phyloP scores from a whole-genome alignment of 2,888 invertebrate genomes.

The Drosophila buzzatii region DNA sequence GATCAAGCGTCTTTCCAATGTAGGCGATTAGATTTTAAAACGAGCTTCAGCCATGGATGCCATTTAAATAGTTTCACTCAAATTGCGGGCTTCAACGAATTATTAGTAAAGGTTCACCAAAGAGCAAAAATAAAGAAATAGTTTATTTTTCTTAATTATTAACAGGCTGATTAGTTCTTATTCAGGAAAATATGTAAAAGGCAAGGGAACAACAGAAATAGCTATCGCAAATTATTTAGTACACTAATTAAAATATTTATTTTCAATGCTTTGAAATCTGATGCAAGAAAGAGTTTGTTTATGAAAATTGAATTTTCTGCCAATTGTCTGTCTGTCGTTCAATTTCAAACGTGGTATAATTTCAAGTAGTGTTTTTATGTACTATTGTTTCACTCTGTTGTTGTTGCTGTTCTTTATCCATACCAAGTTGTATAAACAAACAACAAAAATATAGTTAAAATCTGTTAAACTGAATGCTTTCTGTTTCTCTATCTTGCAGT shows the following conservation, averaged over 20 bases:
- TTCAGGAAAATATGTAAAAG: neutral
- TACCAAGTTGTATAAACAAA: conserved; percentile 10
- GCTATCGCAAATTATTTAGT: neutral
- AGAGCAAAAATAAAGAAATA: neutral
- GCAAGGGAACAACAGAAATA: neutral
- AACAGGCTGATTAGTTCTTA: neutral
- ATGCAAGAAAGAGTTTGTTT: neutral
- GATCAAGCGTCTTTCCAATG: conserved; percentile 27
- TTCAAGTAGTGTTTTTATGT: neutral
- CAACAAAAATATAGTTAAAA: conserved; percentile 20
- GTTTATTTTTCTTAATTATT: neutral
- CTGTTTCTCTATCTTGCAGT: conserved; percentile 83
- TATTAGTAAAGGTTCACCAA: conserved; percentile 1
- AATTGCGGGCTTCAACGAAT: conserved; percentile 22
- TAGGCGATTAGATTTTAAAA: conserved; percentile 32
- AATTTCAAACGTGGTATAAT: neutral
- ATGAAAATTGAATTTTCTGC: neutral
- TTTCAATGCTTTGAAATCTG: neutral
- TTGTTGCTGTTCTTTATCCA: conserved; percentile 27
- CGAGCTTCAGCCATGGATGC: neutral
- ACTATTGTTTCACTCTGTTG: conserved; percentile 23
- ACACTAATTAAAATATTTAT: neutral
- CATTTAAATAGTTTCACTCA: neutral
- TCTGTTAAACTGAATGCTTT: conserved; percentile 68
- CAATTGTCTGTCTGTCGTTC: neutral